A percentile compares a stretch with the other conserved stretches of the same genome.
phyloP scores from a whole-genome alignment of 2,113 vertebrate genomes.

The Myotis brandtii region DNA sequence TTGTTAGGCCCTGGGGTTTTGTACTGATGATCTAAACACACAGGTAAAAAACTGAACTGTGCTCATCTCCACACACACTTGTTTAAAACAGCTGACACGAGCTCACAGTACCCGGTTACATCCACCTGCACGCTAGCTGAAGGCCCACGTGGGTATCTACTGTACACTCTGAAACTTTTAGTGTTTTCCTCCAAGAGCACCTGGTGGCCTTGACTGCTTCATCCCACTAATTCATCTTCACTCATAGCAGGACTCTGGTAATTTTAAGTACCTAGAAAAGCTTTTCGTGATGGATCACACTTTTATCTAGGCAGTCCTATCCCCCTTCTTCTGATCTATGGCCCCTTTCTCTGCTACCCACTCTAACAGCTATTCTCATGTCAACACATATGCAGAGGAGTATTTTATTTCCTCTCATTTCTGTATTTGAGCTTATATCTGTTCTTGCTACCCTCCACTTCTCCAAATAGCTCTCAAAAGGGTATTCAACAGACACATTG shows the following conservation, averaged over 20 bases:
- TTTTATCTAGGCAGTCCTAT: background rate
- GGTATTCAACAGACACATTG: background rate
- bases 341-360: background rate
- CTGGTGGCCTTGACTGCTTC: background rate
- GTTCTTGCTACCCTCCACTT: background rate
- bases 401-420: background rate
- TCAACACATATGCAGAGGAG: background rate
- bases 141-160: background rate
- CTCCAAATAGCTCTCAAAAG: background rate
- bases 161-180: background rate
- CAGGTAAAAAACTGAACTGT: background rate
- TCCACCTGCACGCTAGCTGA: background rate
- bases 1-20: background rate
- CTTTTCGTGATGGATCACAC: slow-evolving; percentile 14
- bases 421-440: background rate
- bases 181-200: background rate
- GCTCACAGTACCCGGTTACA: background rate
- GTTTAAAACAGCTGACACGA: background rate
- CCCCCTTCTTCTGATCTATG: background rate
- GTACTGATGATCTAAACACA: background rate
- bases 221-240: background rate
- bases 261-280: background rate
- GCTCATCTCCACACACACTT: background rate
- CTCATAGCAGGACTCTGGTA: background rate
- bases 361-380: background rate